phyloP scores from a whole-genome alignment of 1,140 invertebrate species.

The Drosophila aff. region DNA sequence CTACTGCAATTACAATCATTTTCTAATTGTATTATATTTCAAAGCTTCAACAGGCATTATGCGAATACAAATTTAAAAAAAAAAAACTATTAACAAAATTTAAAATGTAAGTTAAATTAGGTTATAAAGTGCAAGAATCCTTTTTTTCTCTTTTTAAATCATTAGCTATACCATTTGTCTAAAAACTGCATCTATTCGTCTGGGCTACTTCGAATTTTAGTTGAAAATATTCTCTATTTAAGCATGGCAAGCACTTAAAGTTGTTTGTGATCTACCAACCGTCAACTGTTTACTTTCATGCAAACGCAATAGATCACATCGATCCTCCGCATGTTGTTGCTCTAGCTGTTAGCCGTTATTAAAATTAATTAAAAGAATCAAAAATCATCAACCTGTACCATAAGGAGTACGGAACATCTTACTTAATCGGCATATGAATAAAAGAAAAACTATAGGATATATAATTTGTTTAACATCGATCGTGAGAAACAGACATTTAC shows the following conservation, averaged over 20 bases:
- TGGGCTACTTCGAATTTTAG: not conserved
- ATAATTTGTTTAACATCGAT: not conserved
- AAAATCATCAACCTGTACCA: conserved; percentile 9
- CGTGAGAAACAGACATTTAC: not conserved
- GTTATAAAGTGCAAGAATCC: conserved; percentile 8
- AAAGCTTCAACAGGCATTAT: conserved; percentile 24
- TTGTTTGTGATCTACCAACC: conserved; percentile 33
- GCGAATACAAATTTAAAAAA: conserved; percentile 13
- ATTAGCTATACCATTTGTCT: not conserved
- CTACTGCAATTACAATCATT: conserved; percentile 15
- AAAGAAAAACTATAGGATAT: not conserved
- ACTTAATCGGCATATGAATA: not conserved
- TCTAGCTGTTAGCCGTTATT: conserved; percentile 22
- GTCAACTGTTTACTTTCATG: conserved; percentile 17
- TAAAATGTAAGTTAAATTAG: conserved; percentile 2
- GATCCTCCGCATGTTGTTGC: conserved; percentile 13
- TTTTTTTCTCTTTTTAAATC: not conserved
- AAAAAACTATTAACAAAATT: not conserved
- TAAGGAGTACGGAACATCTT: not conserved
- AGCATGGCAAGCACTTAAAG: not conserved
- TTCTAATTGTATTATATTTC: not conserved
- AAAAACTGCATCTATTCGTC: not conserved
- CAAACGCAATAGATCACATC: conserved; percentile 29
- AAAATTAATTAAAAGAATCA: conserved; percentile 26
- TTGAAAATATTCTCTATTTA: not conserved